These are phyloP conservation scores for Drosophila histrio DNA, from an alignment of 2,888 invertebrate genomes.

Conservation along the genomic window DNA sequence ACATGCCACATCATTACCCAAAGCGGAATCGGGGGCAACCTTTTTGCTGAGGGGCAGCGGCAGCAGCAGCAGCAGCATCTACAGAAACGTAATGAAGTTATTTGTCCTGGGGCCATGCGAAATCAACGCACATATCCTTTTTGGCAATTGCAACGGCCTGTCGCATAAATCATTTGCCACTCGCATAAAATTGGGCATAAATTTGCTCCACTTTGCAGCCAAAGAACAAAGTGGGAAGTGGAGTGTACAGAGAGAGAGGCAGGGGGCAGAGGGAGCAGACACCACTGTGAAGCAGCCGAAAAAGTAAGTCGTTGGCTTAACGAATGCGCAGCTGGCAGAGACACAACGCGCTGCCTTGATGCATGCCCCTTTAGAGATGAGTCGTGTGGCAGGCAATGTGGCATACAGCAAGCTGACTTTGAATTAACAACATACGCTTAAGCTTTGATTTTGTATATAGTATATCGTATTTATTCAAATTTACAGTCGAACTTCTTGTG, in stretches of 20 bases:
- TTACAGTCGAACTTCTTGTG: not conserved
- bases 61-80: not conserved
- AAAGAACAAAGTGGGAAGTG: not conserved
- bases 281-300: slow-evolving; percentile 33
- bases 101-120: slow-evolving; percentile 77
- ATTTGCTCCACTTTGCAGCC: slow-evolving; percentile 75
- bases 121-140: slow-evolving; percentile 80
- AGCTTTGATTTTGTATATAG: not conserved
- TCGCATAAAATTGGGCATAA: slow-evolving; percentile 80
- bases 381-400: slow-evolving; percentile 6
- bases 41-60: slow-evolving; percentile 16
- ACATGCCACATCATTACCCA: slow-evolving; percentile 69
- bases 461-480: not conserved
- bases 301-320: slow-evolving; percentile 74
- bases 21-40: slow-evolving; percentile 33
- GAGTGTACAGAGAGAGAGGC: not conserved
- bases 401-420: not conserved
- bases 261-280: not conserved
- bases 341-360: slow-evolving; percentile 30
- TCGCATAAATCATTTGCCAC: slow-evolving; percentile 79
- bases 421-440: not conserved
- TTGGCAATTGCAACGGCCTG: slow-evolving; percentile 78
- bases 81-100: slow-evolving; percentile 72
- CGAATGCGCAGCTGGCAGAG: slow-evolving; percentile 65
- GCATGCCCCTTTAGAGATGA: slow-evolving; percentile 39